Evolutionary conservation across 2,888 invertebrate genomes (phyloP).

Genomic region (Atethmia centrago): DNA sequence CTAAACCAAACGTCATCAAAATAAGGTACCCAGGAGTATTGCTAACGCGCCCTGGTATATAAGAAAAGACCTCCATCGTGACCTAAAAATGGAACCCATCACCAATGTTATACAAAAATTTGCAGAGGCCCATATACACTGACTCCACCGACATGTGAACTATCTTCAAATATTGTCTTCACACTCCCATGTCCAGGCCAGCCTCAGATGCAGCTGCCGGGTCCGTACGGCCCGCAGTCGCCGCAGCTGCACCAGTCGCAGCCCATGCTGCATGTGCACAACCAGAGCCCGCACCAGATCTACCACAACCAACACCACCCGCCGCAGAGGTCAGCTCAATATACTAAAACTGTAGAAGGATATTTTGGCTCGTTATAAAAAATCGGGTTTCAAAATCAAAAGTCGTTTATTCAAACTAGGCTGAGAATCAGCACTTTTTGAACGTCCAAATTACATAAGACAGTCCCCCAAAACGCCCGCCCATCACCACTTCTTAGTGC

Average conservation of each 20-base stretch:
- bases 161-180: background rate
- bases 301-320: constrained; percentile 77
- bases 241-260: constrained; percentile 56
- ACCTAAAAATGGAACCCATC: background rate
- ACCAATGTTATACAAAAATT: background rate
- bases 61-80: background rate
- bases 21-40: background rate
- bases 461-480: no score
- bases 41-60: background rate
- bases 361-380: background rate
- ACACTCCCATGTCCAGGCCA: constrained; percentile 47
- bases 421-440: no score
- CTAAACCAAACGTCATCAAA: background rate
- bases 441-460: no score
- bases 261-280: constrained; percentile 64
- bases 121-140: no score
- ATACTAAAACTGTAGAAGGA: background rate
- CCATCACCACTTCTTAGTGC: no score
- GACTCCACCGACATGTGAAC: background rate
- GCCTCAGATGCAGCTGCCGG: constrained; percentile 35
- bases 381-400: no score
- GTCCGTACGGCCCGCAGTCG: constrained; percentile 31
- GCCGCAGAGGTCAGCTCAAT: constrained; percentile 75
- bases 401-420: no score
- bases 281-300: constrained; percentile 78